Conservation (phyloP, 2,888 invertebrate species). For the Subacronicta megacephala region DNA sequence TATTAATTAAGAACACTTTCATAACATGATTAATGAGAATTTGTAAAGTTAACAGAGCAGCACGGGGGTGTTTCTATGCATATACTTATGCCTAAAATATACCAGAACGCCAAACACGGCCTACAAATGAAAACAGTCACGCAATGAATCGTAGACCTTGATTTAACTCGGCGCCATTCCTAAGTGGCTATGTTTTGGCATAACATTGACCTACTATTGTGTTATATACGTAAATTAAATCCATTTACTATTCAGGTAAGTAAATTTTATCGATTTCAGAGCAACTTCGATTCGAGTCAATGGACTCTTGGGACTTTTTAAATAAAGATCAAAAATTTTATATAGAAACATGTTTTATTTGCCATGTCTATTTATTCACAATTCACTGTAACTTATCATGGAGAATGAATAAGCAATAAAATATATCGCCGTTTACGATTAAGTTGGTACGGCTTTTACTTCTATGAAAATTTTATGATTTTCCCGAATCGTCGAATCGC, state of each 20-base stretch:
- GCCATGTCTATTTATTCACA: no score
- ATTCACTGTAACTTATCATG: no score
- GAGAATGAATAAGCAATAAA: no score
- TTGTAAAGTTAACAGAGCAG: slow-evolving; percentile 47
- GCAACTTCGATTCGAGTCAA: no score
- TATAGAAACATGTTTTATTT: no score
- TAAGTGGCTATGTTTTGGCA: slow-evolving; percentile 40
- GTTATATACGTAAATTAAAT: slow-evolving; percentile 17
- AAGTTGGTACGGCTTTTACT: no score
- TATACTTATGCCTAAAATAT: slow-evolving; percentile 63
- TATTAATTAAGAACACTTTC: slow-evolving; percentile 24
- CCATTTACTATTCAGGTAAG: slow-evolving; percentile 2
- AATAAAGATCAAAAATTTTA: no score
- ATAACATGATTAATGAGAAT: slow-evolving; percentile 30
- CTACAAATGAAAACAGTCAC: slow-evolving; percentile 72
- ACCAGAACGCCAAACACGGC: slow-evolving; percentile 67
- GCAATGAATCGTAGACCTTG: slow-evolving; percentile 63
- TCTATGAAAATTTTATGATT: no score
- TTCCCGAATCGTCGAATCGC: no score
- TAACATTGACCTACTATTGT: slow-evolving; percentile 46
- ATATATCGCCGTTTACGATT: no score
- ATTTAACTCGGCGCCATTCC: slow-evolving; percentile 54
- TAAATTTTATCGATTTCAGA: no score
- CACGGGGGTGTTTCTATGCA: slow-evolving; percentile 65
- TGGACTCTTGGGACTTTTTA: no score